Evolutionary conservation across 53 echinoderm and acorn worm species (phyloP), one percentile per base, ranked within the genome.

Genomic region (Hippasteria phrygiana): DNA sequence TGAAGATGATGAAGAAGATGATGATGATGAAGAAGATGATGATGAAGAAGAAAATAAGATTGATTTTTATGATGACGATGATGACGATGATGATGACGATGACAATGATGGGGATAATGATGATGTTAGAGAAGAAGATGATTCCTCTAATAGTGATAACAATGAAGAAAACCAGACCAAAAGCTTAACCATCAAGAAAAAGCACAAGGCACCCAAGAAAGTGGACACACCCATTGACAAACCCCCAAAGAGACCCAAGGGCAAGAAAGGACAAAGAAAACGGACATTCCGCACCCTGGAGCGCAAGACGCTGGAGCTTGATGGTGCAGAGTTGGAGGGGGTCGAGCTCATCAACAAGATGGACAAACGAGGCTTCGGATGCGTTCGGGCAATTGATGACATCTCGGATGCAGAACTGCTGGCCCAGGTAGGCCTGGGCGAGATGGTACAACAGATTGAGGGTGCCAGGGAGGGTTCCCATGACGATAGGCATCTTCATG

Each of bases 321-420:
- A 81, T 10, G 81, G 81, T 11, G 65, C 40, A 0, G 65, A 81
- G 43, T 81, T 81, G 64, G 81, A 81, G 45, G 81, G 81, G 22
- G 20, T 81, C 6, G 81, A 81, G 45, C 81, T 81, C 43, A 81
- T 81, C 81, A 81, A 81, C 43, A 81, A 81, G 43, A 66, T 66
- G 81, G 64, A 81, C 35, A 81, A 81, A 18, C 62, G 64, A 5
- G 81, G 81, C 10, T 43, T 78, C 33, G 89, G 89, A 43, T 91
- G 91, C n/a, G 91, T 91, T 10, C 20, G 80, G 18, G 91, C 88
- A 4, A 77, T 91, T 7, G 91, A 92, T 42, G 81, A 92, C 51
- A 92, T 88, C 69, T 50, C 71, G 0, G 88, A 92, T 34, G 92
- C 80, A 20, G 92, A 63, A 28, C 70, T 81, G 81, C 4, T 81